These are phyloP conservation scores for Bubalus kerabau DNA, from an alignment of 2,113 vertebrate genomes.

Conservation along the genomic window DNA sequence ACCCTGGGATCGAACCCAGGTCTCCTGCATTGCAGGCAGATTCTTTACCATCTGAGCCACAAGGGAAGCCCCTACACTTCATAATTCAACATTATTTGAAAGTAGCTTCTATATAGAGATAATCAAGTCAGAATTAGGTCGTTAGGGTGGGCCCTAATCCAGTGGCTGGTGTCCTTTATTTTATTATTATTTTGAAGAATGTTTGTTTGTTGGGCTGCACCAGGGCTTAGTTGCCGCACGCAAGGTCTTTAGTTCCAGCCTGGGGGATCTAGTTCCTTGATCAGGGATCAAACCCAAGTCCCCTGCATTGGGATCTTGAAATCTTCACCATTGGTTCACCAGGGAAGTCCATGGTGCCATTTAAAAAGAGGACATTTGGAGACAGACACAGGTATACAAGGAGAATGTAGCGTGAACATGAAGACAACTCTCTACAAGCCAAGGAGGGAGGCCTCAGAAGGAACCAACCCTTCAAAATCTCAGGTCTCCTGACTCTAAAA, in stretches of 20 bases:
- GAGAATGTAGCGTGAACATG: background rate
- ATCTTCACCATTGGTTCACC: background rate
- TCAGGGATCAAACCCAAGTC: background rate
- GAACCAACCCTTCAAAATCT: background rate
- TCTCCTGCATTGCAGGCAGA: background rate
- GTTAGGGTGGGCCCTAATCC: background rate
- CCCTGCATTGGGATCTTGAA: background rate
- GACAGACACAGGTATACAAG: no score
- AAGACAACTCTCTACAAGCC: background rate
- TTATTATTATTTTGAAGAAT: background rate
- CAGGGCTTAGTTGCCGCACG: background rate
- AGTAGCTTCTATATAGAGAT: background rate
- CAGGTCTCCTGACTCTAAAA: background rate
- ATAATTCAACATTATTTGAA: background rate
- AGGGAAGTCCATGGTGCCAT: background rate
- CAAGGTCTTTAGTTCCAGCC: background rate
- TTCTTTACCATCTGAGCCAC: background rate
- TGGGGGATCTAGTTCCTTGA: background rate
- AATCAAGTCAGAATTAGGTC: background rate
- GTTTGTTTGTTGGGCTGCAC: background rate
- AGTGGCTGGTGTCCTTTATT: fast-evolving
- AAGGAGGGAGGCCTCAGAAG: background rate
- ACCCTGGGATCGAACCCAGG: background rate
- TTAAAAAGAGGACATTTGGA: background rate
- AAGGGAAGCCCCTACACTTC: background rate